These are phyloP conservation scores for Anodontia alba DNA, from an alignment of 2,888 invertebrate genomes.

Conservation along the genomic window DNA sequence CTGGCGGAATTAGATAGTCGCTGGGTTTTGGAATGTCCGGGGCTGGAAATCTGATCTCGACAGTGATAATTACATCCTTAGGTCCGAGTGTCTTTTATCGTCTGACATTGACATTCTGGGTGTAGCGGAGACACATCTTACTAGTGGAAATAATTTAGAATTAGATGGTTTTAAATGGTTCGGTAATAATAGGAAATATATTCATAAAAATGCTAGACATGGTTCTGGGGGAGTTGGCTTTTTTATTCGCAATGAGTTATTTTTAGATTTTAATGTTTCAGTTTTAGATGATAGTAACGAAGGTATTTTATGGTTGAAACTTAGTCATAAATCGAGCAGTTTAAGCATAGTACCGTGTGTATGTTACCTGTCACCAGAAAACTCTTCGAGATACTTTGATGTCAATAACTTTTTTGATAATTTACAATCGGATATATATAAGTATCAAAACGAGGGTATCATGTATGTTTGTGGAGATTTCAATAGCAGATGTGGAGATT, in stretches of 20 bases:
- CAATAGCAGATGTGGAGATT: conserved; percentile 42
- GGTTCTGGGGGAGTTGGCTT: no score
- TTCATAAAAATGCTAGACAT: no score
- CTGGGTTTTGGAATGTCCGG: conserved; percentile 7
- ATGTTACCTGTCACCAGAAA: conserved; percentile 18
- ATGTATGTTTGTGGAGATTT: conserved; percentile 43
- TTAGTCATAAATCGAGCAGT: no score
- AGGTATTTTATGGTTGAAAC: no score
- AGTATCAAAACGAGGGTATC: conserved; percentile 9
- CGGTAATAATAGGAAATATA: no score
- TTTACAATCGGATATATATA: conserved; percentile 19
- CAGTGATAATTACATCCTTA: neutral
- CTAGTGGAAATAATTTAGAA: no score
- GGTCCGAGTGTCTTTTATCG: neutral
- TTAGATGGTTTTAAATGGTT: no score
- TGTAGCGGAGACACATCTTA: neutral
- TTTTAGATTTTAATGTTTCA: no score
- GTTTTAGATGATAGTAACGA: no score
- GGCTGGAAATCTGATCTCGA: neutral
- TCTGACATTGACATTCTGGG: neutral
- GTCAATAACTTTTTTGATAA: conserved; percentile 33
- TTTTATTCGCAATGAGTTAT: no score
- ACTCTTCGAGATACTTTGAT: conserved; percentile 33
- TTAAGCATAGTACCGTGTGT: neutral
- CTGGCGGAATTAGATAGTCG: neutral